Percentiles rank a stretch among this genome's conserved stretches.
Conservation (phyloP, 2,113 vertebrate species). For the Alces alces region DNA sequence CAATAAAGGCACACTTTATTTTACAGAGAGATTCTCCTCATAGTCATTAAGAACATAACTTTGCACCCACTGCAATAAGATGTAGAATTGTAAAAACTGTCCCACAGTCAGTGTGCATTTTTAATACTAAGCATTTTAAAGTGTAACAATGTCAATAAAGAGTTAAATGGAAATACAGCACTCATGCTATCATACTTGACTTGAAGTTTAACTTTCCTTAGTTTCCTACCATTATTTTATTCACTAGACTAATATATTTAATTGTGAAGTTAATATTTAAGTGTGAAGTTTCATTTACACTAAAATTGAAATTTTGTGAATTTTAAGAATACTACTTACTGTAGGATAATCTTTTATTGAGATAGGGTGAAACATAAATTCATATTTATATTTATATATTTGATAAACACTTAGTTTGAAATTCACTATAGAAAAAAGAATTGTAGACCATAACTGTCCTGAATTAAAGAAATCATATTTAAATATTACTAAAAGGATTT, state of each 20-base stretch:
- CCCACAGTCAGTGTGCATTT: background rate
- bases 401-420: background rate
- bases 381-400: background rate
- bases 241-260: background rate
- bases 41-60: background rate
- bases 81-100: background rate
- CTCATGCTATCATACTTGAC: background rate
- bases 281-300: background rate
- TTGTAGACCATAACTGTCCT: background rate
- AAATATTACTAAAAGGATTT: background rate
- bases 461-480: background rate
- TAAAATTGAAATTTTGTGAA: background rate
- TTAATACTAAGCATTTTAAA: background rate
- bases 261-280: background rate
- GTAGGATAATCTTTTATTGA: background rate
- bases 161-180: background rate
- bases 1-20: background rate
- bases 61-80: background rate
- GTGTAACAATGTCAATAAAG: background rate
- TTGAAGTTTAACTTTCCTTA: background rate
- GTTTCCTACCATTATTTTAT: conserved; percentile 5
- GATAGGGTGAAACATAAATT: background rate
- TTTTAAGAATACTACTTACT: background rate
- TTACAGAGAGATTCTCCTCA: background rate
- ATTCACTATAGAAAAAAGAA: background rate